Conservation (phyloP, 2,113 vertebrate species). For the Leptosomus discolor region DNA sequence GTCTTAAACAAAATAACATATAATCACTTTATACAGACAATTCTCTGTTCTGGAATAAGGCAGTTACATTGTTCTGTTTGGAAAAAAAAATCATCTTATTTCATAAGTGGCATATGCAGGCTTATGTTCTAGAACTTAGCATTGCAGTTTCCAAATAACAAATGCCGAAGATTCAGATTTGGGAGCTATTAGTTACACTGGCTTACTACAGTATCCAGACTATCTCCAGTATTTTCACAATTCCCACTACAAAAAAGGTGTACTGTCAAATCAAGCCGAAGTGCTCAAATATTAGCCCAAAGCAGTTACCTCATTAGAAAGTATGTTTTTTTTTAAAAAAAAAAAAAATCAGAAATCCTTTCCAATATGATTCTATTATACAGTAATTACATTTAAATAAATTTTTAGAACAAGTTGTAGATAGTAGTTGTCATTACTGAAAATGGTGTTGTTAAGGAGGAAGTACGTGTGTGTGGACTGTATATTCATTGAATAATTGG, state of each 20-base stretch:
- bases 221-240: background rate
- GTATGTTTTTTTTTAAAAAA: background rate
- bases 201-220: background rate
- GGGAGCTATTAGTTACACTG: constrained; percentile 3
- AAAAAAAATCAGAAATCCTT: background rate
- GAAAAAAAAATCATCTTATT: background rate
- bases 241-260: constrained; percentile 30
- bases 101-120: background rate
- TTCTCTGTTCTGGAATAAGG: constrained; percentile 30
- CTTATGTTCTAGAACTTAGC: constrained; percentile 33
- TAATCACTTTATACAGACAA: constrained; percentile 47
- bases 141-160: background rate
- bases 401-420: background rate
- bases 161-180: background rate
- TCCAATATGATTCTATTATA: background rate
- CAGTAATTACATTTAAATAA: constrained; percentile 46
- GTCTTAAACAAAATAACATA: constrained; percentile 48
- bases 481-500: constrained; percentile 75
- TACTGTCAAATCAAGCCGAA: constrained; percentile 41
- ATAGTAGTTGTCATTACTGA: background rate
- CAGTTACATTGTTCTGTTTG: constrained; percentile 1
- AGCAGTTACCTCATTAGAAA: constrained; percentile 32
- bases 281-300: constrained; percentile 39
- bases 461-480: rapidly evolving
- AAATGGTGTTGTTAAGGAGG: background rate